Evolutionary conservation across 2,888 invertebrate species (phyloP).

Genomic region (Julus scanicus): DNA sequence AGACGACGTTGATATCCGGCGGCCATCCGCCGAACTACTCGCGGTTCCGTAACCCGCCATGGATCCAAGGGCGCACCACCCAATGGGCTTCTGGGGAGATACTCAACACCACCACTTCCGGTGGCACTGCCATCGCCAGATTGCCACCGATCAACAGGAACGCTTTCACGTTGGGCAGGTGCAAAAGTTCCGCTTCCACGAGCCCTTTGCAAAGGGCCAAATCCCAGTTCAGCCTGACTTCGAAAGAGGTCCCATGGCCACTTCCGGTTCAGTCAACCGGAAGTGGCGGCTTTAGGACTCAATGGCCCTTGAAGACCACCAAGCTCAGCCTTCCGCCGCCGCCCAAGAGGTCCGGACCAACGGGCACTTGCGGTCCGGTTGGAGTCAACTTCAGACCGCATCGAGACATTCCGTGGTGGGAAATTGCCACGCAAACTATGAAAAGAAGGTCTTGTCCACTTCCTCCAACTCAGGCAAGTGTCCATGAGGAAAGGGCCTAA

Average conservation of each 20-base stretch:
- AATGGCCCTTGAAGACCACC: background rate
- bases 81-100: background rate
- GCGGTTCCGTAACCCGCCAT: background rate
- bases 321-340: background rate
- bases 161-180: background rate
- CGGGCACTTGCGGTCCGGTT: slow-evolving; percentile 15
- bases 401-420: slow-evolving; percentile 88
- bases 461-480: slow-evolving; percentile 51
- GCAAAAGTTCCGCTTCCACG: background rate
- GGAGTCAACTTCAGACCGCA: slow-evolving; percentile 65
- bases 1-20: background rate
- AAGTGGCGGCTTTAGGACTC: no score
- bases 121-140: background rate
- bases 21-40: background rate
- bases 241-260: background rate
- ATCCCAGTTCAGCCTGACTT: slow-evolving; percentile 48
- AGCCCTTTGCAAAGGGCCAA: background rate
- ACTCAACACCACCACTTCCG: background rate
- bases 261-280: no score
- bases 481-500: no score
- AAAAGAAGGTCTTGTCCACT: slow-evolving; percentile 82
- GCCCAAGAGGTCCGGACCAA: background rate
- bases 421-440: slow-evolving; percentile 80
- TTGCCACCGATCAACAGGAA: background rate
- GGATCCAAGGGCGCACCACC: background rate